Evolutionary conservation across 53 echinoderm and acorn worm genomes (phyloP).

Genomic region (Holothuria scabra): DNA sequence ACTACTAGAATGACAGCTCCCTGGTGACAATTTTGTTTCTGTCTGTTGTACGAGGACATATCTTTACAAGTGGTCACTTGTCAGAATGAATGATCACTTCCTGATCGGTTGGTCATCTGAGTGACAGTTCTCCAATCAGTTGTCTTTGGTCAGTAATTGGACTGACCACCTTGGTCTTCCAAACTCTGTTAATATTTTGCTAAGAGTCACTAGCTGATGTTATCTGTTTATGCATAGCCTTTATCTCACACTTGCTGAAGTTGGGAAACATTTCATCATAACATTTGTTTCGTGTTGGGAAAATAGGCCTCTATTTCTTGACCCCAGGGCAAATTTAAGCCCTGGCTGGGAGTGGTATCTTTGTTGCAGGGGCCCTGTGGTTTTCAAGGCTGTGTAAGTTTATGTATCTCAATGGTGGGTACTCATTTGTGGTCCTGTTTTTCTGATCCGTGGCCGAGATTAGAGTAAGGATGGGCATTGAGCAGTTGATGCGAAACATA

Average conservation of each 20-base stretch:
- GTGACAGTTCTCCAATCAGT: constrained; percentile 16
- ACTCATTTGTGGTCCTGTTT: constrained; percentile 33
- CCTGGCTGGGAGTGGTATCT: constrained; percentile 4
- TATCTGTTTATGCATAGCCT: constrained; percentile 6
- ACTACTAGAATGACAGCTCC: no score
- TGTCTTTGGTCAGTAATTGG: constrained; percentile 21
- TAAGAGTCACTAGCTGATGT: not conserved
- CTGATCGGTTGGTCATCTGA: not conserved
- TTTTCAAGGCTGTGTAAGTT: constrained; percentile 31
- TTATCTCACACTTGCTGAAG: constrained; percentile 12
- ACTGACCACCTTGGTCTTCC: constrained; percentile 34
- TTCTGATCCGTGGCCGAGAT: not conserved
- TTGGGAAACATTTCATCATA: constrained; percentile 41
- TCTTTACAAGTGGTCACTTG: no score
- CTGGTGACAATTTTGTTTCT: no score
- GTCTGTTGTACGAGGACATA: no score
- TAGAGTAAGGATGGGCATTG: not conserved
- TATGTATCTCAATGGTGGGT: constrained; percentile 19
- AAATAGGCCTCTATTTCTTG: constrained; percentile 22
- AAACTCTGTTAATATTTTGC: constrained; percentile 13
- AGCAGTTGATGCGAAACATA: not conserved
- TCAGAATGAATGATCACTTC: no score
- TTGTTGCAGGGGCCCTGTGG: not conserved
- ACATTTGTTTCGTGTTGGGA: constrained; percentile 44
- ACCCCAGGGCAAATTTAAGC: not conserved